Evolutionary conservation across 2,113 vertebrate species (phyloP).

Genomic region (Anarrhichthys ocellatus): DNA sequence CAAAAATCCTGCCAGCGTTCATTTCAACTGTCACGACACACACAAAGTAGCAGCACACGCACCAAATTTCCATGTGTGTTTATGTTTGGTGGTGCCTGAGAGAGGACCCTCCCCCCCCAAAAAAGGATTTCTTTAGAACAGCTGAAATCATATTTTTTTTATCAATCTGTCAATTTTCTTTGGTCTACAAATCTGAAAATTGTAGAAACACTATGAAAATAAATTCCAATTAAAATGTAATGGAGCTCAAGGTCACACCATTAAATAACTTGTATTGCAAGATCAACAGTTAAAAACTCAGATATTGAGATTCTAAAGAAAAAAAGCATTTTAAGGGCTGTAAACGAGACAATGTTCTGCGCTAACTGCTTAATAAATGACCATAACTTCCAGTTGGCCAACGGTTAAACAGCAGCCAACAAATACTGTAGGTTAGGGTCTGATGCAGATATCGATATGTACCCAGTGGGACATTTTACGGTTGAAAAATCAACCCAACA

Average conservation of each 20-base stretch:
- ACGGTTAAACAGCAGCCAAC: neutral
- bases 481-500: neutral
- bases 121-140: too few relatives aligned
- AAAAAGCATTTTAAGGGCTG: neutral
- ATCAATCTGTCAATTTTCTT: neutral
- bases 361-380: neutral
- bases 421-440: too few relatives aligned
- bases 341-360: neutral
- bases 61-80: neutral
- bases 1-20: conserved; percentile 10
- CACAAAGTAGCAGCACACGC: neutral
- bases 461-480: neutral
- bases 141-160: too few relatives aligned
- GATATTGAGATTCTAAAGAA: neutral
- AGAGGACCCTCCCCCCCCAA: neutral
- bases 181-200: neutral
- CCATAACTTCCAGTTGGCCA: neutral
- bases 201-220: neutral
- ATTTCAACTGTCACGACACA: conserved; percentile 6
- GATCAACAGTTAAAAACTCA: neutral
- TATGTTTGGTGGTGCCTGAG: neutral
- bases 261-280: neutral
- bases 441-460: neutral
- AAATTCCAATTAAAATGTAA: neutral
- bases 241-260: neutral